phyloP scores from a whole-genome alignment of 2,797 vertebrate genomes.

The Neosilurus mollespiculum region DNA sequence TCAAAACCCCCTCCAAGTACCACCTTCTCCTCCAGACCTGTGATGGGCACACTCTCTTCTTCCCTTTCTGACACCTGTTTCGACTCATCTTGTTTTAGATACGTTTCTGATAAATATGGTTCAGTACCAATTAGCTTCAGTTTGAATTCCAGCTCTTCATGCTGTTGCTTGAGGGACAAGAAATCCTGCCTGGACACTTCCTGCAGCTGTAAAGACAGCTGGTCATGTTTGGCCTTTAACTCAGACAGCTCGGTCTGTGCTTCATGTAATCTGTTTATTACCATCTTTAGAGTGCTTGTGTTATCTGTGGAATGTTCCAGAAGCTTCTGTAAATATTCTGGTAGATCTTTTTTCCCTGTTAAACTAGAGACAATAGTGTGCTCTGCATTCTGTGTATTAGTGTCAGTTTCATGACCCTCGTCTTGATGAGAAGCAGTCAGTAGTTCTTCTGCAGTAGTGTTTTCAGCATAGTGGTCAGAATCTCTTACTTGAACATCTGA shows the following conservation, averaged over 20 bases:
- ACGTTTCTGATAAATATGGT: neutral
- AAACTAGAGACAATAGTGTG: neutral
- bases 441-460: slow-evolving; percentile 19
- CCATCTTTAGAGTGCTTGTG: slow-evolving; percentile 15
- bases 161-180: slow-evolving; percentile 56
- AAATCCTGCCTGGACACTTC: slow-evolving; percentile 50
- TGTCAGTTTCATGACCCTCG: neutral
- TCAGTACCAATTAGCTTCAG: slow-evolving; percentile 23
- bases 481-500: slow-evolving; percentile 14
- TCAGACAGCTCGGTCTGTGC: slow-evolving; percentile 36
- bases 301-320: slow-evolving; percentile 23
- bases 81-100: slow-evolving; percentile 15
- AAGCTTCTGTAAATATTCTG: slow-evolving; percentile 26
- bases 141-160: slow-evolving; percentile 61
- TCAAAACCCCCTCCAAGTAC: neutral
- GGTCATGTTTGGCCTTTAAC: slow-evolving; percentile 38
- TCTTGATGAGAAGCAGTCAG: slow-evolving; percentile 26
- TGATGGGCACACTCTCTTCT: neutral
- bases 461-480: neutral
- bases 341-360: slow-evolving; percentile 13
- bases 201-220: slow-evolving; percentile 42
- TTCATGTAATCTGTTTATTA: slow-evolving; percentile 40
- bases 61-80: slow-evolving; percentile 1
- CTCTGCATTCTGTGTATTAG: slow-evolving; percentile 23
- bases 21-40: neutral